Percentiles rank a stretch among this genome's conserved stretches.
Conservation (phyloP, 1,140 invertebrate species). For the Choristoneura fumiferana region DNA sequence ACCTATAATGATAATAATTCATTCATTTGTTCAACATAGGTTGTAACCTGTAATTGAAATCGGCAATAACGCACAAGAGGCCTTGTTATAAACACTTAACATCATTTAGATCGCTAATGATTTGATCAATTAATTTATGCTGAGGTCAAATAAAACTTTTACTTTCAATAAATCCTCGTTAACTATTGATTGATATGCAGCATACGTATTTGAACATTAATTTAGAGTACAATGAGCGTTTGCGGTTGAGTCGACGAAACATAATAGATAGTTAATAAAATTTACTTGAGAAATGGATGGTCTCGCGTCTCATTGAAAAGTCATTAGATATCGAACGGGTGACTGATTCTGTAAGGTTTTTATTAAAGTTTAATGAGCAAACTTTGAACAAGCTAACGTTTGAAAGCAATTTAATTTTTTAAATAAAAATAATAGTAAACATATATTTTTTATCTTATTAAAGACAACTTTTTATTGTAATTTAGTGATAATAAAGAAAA, state of each 20-base stretch:
- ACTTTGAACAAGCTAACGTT: not conserved
- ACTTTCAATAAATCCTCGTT: conserved; percentile 13
- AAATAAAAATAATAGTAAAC: no score
- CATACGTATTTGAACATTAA: not conserved
- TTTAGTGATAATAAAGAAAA: no score
- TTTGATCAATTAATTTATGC: conserved; percentile 14
- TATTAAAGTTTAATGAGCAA: not conserved
- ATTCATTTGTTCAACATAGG: no score
- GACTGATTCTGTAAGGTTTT: conserved; percentile 25
- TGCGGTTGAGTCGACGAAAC: conserved; percentile 10
- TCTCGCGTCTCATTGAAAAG: conserved; percentile 25
- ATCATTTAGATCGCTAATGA: conserved; percentile 4
- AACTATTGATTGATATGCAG: conserved; percentile 13
- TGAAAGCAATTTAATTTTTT: no score
- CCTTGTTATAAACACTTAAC: not conserved
- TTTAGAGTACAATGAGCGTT: conserved; percentile 3
- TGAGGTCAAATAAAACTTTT: conserved; percentile 15
- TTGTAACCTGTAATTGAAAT: no score
- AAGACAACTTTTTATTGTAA: no score
- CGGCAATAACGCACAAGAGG: not conserved
- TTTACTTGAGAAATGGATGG: conserved; percentile 33
- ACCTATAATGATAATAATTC: no score
- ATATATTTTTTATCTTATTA: no score
- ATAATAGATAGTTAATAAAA: conserved; percentile 37
- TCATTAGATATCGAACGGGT: conserved; percentile 26